Percentiles rank a stretch among this genome's conserved stretches.
Conservation (phyloP, 2,797 vertebrate species). For the Choloepus didactylus region DNA sequence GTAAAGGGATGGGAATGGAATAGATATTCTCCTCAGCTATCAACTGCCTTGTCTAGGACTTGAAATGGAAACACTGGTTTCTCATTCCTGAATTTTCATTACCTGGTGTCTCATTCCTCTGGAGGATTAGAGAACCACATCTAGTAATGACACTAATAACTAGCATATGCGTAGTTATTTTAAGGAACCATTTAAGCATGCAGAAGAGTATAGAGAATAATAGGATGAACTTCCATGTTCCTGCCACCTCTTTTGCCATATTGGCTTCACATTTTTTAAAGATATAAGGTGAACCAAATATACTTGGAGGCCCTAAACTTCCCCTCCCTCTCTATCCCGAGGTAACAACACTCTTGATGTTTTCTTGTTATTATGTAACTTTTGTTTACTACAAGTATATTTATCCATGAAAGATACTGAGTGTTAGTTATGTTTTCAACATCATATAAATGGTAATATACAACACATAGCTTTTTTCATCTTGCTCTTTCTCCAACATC, state of each 20-base stretch:
- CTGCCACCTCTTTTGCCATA: background rate
- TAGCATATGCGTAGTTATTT: background rate
- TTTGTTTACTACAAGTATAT: background rate
- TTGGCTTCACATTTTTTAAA: background rate
- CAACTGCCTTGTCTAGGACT: background rate
- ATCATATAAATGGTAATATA: background rate
- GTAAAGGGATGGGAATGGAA: background rate
- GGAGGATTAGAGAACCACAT: background rate
- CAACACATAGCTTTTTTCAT: background rate
- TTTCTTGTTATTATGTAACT: background rate
- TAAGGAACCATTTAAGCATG: background rate
- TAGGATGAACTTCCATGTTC: background rate
- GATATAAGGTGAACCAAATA: slow-evolving; percentile 29
- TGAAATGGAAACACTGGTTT: background rate
- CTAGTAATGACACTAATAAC: background rate
- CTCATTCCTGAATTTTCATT: background rate
- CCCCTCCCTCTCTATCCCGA: background rate
- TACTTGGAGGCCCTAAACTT: background rate
- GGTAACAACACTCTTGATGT: background rate
- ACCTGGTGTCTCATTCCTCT: background rate
- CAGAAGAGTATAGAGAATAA: background rate
- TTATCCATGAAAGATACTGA: slow-evolving; percentile 23
- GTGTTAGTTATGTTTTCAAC: background rate
- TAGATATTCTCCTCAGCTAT: background rate
- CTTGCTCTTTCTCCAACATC: slow-evolving; percentile 9